Evolutionary conservation across 2,113 vertebrate genomes (phyloP).

Genomic region (Dunckerocampus dactyliophorus): DNA sequence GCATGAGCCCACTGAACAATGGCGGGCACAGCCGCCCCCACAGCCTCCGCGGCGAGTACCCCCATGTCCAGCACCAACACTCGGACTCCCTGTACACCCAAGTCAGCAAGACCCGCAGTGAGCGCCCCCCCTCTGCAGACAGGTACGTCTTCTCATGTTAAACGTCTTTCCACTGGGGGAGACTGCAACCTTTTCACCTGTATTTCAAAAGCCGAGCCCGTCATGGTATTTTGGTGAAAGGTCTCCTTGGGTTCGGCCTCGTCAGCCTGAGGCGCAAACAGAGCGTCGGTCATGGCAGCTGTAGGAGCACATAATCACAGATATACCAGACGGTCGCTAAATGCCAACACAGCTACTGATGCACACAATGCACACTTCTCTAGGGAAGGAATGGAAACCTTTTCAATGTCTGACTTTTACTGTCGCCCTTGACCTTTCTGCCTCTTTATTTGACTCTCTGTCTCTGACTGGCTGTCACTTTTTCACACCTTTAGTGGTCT

Average conservation of each 20-base stretch:
- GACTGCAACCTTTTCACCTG: conserved; percentile 2
- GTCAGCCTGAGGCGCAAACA: conserved; percentile 23
- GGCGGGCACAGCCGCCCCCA: conserved; percentile 59
- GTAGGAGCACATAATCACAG: conserved; percentile 54
- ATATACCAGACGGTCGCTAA: conserved; percentile 54
- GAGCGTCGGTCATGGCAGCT: conserved; percentile 43
- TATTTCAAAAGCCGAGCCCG: neutral
- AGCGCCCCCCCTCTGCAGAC: conserved; percentile 83
- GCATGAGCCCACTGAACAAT: conserved; percentile 73
- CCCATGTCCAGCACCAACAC: conserved; percentile 73
- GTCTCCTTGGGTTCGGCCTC: conserved; percentile 5
- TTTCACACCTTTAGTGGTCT: conserved; percentile 6
- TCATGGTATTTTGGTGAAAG: conserved; percentile 29
- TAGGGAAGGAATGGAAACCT: conserved; percentile 43
- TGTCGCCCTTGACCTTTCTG: conserved; percentile 45
- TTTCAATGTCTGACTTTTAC: conserved; percentile 45
- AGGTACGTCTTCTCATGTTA: conserved; percentile 73
- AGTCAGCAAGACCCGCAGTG: conserved; percentile 78
- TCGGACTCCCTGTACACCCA: conserved; percentile 75
- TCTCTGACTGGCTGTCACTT: conserved; percentile 26
- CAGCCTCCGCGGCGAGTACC: conserved; percentile 54
- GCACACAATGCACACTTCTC: conserved; percentile 27
- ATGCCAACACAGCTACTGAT: conserved; percentile 51
- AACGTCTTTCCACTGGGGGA: neutral
- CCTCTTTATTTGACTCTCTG: conserved; percentile 19